These are phyloP conservation scores for Dasyornis broadbenti DNA, from an alignment of 2,113 vertebrate species.

Conservation along the genomic window DNA sequence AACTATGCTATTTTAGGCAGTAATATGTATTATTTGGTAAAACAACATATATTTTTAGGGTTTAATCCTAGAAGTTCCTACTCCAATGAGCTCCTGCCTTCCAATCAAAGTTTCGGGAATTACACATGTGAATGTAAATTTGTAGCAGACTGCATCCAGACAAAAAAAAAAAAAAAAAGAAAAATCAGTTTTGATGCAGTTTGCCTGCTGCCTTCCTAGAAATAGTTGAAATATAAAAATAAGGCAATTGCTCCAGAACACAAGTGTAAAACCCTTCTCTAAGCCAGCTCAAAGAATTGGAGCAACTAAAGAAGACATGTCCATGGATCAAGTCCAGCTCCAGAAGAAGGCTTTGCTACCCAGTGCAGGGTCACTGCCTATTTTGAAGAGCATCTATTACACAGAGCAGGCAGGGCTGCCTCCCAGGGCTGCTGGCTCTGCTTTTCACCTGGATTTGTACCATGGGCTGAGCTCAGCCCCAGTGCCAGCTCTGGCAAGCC, in stretches of 20 bases:
- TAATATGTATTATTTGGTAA: constrained; percentile 21
- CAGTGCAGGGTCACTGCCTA: background rate
- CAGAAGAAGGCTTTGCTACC: background rate
- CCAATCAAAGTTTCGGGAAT: background rate
- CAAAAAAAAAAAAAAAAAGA: background rate
- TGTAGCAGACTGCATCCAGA: background rate
- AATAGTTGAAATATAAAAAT: background rate
- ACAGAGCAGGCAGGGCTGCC: background rate
- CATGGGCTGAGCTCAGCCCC: background rate
- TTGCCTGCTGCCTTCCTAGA: background rate
- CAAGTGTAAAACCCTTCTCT: background rate
- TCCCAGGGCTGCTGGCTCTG: background rate
- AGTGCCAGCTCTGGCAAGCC: background rate
- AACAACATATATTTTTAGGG: constrained; percentile 19
- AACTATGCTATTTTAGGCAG: constrained; percentile 22
- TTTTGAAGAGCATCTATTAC: background rate
- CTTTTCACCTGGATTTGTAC: background rate
- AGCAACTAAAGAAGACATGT: background rate
- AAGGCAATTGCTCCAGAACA: background rate
- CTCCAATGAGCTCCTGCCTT: background rate
- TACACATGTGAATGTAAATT: background rate
- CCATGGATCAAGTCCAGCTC: background rate
- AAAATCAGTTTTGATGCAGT: background rate
- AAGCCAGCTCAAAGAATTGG: background rate
- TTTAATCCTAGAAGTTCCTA: constrained; percentile 16